Evolutionary conservation across 2,797 vertebrate species (phyloP), one percentile per base, ranked within the genome.

Genomic region (Melanogrammus aeglefinus): DNA sequence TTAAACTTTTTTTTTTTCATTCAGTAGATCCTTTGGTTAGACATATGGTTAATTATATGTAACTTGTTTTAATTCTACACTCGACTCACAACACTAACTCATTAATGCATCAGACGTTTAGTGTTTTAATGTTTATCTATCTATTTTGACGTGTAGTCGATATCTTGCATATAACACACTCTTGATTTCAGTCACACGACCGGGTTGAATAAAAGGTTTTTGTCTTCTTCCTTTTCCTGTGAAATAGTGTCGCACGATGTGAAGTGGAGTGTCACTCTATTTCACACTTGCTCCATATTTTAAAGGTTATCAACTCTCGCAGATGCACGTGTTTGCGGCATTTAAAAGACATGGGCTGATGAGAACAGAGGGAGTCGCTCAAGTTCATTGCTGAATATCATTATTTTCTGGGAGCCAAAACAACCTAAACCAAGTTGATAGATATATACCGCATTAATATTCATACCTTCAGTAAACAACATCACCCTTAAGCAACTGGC

Each of bases 361-460:
- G 79, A 84, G 78, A 91, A 88, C 82, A 83, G 82, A 85, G 88
- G 85, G 86, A 89, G 81, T 83, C 82, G 72, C 79, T 73, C 85
- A 85, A 85, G 87, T 90, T 92, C 86, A 90, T 85, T 83, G 84
- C 80, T 86, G 86, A 90, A 87, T 92, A 81, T 81, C 88, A 89
- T 91, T 89, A 91, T 89, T 86, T 89, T 84, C 75, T 78, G 85
- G 78, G 84, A 87, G 85, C 86, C 86, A 76, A 83, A 91, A 92
- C 87, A 90, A 87, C 87, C 88, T 89, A 87, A 88, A 90, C 86
- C 87, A 87, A 92, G 85, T 90, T 90, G 87, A 88, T 87, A 91
- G 86, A 91, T 87, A 90, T 90, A 90, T 82, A 84, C 75, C 80
- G 47, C 84, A 93, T 93, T 88, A 85, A 92, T 92, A 92, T 92